Base-by-base conservation (phyloP, 2,888 invertebrate genomes). In the Microplitis deprimator region DNA sequence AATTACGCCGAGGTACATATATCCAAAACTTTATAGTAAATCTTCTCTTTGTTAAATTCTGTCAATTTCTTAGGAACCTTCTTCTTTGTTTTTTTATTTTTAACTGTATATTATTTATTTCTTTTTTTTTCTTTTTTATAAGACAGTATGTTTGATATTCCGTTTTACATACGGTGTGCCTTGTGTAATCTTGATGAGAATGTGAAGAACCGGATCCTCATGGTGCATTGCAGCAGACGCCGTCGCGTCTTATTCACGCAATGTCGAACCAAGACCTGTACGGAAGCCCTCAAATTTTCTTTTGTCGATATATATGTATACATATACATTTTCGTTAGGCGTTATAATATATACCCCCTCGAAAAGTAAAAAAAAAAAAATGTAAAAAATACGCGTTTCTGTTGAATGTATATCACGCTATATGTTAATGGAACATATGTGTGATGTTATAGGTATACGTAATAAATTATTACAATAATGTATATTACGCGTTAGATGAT, bases 381-480 rank as follows among this genome's bases (percentile, higher is more conserved):
- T 50, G 13, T 50, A 13, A 13, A 50, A 50, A 50, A 50, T 50
- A 76, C 73, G 73, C 68, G 50, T 62, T 73, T 76, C 67, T 72
- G 76, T 79, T 73, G 77, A 73, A 60, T 80, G 81, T 84, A 50
- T 50, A 85, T 85, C 87, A 87, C 86, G 86, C 87, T 83, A 86
- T 84, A 86, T 86, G 86, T 85, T 85, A 86, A 86, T 87, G 83
- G 82, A 84, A 85, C 87, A 86, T 84, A 84, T 87, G 86, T 83
- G 82, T 81, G 80, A 77, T 79, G 79, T 79, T 40, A 73, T 61
- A 50, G 60, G 59, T 83, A 82, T 61, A 68, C 82, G 81, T 85
- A 85, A 86, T 86, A 87, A 86, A 86, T 87, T 87, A 84, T 83
- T 82, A 80, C 77, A 16, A 68, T 20, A 60, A 38, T 73, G 6